Evolutionary conservation across 23 tunicate species (phyloP).

Genomic region (Styela clava): DNA sequence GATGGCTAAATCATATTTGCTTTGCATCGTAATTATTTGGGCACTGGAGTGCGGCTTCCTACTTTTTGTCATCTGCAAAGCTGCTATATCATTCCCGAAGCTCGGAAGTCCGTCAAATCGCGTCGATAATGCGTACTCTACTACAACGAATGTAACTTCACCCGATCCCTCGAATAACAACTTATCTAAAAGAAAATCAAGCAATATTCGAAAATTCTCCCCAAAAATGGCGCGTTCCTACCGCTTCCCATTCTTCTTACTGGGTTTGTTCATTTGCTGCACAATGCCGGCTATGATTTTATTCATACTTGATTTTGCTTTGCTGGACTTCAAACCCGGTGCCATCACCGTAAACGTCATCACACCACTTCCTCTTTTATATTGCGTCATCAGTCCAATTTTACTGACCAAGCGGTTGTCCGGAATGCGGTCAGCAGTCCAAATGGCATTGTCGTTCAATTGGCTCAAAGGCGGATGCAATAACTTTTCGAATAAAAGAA

Average conservation of each 20-base stretch:
- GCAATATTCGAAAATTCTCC: not conserved
- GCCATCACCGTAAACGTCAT: conserved; percentile 53
- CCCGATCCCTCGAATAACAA: not conserved
- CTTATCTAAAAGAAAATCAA: not conserved
- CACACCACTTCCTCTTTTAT: conserved; percentile 71
- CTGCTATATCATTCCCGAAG: conserved; percentile 30
- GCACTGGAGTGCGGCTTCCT: conserved; percentile 65
- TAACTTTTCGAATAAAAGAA: not conserved
- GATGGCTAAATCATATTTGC: conserved; percentile 80
- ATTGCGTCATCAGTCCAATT: conserved; percentile 81
- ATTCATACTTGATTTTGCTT: conserved; percentile 46
- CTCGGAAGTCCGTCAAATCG: conserved; percentile 8
- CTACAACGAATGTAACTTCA: not conserved
- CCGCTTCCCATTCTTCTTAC: conserved; percentile 42
- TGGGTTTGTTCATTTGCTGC: conserved; percentile 46
- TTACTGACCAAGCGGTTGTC: conserved; percentile 47
- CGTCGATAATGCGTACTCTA: not conserved
- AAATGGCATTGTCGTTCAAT: conserved; percentile 57
- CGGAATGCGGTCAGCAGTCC: conserved; percentile 53
- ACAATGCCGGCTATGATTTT: conserved; percentile 76
- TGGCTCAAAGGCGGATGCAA: conserved; percentile 26
- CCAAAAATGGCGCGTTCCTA: conserved; percentile 23
- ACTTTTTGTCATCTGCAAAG: conserved; percentile 41
- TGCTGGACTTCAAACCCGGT: conserved; percentile 28
- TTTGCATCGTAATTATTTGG: conserved; percentile 71